Conservation (phyloP, 2,888 invertebrate species). For the Anthophora plumipes region DNA sequence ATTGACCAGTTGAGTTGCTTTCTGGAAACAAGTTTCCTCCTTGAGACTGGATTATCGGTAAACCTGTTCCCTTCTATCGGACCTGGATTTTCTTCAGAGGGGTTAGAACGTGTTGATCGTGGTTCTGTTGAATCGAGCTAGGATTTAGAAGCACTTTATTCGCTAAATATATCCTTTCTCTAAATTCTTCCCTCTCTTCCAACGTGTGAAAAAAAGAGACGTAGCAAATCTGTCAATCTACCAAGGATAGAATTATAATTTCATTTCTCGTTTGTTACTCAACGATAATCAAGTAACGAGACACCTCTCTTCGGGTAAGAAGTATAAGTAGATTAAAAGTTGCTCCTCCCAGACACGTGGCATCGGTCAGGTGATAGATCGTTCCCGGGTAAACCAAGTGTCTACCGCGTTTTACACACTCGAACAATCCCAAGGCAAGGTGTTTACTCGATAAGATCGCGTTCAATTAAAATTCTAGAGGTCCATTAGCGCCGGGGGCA, state of each 20-base stretch:
- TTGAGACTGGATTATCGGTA: neutral
- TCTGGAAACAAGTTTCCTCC: neutral
- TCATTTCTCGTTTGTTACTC: no score
- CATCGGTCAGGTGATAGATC: slow-evolving; percentile 14
- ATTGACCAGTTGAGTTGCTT: slow-evolving; percentile 64
- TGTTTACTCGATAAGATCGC: slow-evolving; percentile 28
- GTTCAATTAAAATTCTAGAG: slow-evolving; percentile 43
- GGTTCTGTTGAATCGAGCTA: neutral
- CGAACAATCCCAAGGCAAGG: slow-evolving; percentile 23
- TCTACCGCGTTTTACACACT: neutral
- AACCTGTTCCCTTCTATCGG: slow-evolving; percentile 8
- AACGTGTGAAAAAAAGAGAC: no score
- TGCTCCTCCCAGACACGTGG: slow-evolving; percentile 5
- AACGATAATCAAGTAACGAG: no score
- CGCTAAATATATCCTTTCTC: neutral
- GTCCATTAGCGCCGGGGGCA: slow-evolving; percentile 32
- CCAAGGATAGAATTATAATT: no score
- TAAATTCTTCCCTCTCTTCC: no score
- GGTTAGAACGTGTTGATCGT: neutral
- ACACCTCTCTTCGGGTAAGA: no score
- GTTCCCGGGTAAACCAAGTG: neutral
- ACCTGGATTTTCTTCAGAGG: neutral
- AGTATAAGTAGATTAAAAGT: no score
- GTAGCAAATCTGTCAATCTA: no score
- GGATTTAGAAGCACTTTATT: neutral